A percentile compares a stretch with the other conserved stretches of the same genome.
These are phyloP conservation scores for Ophion obscuratus DNA, from an alignment of 2,888 invertebrate species.

Conservation along the genomic window DNA sequence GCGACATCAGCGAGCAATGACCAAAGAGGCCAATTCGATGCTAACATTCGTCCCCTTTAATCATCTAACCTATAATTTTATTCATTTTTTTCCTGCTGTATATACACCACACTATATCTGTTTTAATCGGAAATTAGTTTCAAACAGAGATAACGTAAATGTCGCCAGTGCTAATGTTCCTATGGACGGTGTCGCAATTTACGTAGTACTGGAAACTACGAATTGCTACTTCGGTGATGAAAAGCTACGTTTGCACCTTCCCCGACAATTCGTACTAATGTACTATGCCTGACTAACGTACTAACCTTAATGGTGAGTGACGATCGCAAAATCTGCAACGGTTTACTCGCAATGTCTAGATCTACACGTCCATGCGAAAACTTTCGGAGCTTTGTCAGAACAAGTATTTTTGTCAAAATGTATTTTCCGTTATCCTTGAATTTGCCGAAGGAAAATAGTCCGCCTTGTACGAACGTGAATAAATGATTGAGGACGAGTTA, in stretches of 20 bases:
- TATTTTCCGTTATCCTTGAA: no score
- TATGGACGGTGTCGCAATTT: constrained; percentile 40
- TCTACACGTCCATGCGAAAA: no score
- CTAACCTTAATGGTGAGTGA: constrained; percentile 4
- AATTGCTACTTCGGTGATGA: constrained; percentile 32
- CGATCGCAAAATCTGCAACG: neutral
- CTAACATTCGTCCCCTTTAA: neutral
- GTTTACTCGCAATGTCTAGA: no score
- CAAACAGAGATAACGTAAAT: constrained; percentile 25
- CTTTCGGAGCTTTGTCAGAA: no score
- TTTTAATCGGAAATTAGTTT: neutral
- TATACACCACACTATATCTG: no score
- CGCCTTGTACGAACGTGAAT: no score
- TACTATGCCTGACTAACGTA: neutral
- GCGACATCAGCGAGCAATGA: neutral
- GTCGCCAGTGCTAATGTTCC: constrained; percentile 11
- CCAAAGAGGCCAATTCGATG: neutral
- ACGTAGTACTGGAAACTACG: constrained; percentile 17
- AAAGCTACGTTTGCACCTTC: constrained; percentile 5
- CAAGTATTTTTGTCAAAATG: no score
- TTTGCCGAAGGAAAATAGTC: no score
- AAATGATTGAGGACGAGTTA: no score
- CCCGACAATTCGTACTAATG: constrained; percentile 6
- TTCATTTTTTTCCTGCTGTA: no score
- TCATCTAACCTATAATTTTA: neutral